A percentile compares a stretch with the other conserved stretches of the same genome.
phyloP scores from a whole-genome alignment of 2,113 vertebrate genomes.

The Lipophrys pholis region DNA sequence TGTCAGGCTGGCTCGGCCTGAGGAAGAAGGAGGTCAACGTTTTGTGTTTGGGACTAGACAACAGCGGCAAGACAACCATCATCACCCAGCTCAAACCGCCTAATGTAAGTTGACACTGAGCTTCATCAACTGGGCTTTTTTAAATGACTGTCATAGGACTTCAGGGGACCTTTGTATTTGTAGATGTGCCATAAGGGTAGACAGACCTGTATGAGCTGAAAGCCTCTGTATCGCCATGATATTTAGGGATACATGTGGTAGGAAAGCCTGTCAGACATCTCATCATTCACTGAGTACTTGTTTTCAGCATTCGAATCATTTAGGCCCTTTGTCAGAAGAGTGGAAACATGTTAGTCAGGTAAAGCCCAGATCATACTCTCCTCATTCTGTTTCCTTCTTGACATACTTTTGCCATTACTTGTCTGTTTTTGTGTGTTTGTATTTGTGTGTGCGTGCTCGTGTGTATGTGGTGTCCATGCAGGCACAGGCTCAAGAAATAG shows the following conservation, averaged over 20 bases:
- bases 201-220: background rate
- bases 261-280: conserved; percentile 30
- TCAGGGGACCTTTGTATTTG: background rate
- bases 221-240: background rate
- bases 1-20: conserved; percentile 93
- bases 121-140: background rate
- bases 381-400: conserved; percentile 33
- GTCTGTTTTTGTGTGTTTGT: conserved; percentile 65
- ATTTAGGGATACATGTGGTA: conserved; percentile 3
- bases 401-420: conserved; percentile 71
- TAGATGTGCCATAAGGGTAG: background rate
- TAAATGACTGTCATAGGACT: background rate
- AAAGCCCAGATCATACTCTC: conserved; percentile 46
- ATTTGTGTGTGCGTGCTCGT: conserved; percentile 20
- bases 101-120: conserved; percentile 85
- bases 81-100: conserved; percentile 97
- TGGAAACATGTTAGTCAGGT: conserved; percentile 83
- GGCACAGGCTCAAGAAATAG: conserved; percentile 94
- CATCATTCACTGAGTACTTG: conserved; percentile 66
- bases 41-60: conserved; percentile 96
- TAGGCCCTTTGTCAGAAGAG: conserved; percentile 77
- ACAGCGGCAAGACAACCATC: conserved; percentile 97
- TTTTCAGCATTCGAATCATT: conserved; percentile 77
- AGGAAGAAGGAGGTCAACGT: conserved; percentile 97
- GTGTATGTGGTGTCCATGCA: conserved; percentile 62